Conservation (phyloP, 2,797 vertebrate species). For the Gadopsis marmoratus region DNA sequence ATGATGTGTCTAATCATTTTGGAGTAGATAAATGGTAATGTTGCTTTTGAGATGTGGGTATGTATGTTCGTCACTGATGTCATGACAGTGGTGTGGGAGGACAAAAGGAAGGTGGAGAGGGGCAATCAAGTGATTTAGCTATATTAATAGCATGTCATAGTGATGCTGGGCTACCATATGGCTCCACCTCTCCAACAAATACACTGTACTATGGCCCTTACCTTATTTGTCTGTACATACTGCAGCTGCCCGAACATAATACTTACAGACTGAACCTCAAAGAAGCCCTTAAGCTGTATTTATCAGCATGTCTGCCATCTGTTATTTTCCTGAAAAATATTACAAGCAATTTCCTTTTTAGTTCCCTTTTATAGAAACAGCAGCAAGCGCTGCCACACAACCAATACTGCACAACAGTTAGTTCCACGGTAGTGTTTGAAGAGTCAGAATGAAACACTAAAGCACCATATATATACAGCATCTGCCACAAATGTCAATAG, state of each 20-base stretch:
- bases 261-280: slow-evolving; percentile 26
- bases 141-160: slow-evolving; percentile 1
- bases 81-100: slow-evolving; percentile 12
- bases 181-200: slow-evolving; percentile 9
- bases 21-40: background rate
- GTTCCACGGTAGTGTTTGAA: slow-evolving; percentile 14
- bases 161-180: slow-evolving; percentile 2
- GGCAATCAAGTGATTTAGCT: slow-evolving; percentile 21
- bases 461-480: slow-evolving; percentile 11
- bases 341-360: slow-evolving; percentile 40
- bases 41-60: background rate
- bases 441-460: slow-evolving; percentile 29
- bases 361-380: slow-evolving; percentile 34
- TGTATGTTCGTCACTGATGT: background rate
- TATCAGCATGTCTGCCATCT: slow-evolving; percentile 35
- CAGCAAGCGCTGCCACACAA: slow-evolving; percentile 10
- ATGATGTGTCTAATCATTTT: background rate
- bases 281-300: slow-evolving; percentile 29
- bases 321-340: slow-evolving; percentile 52
- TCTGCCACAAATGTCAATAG: slow-evolving; percentile 30
- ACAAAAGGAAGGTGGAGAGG: background rate
- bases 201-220: slow-evolving; percentile 16
- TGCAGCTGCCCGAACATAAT: slow-evolving; percentile 32
- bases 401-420: slow-evolving; percentile 9
- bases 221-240: slow-evolving; percentile 7